Evolutionary conservation across 1,140 invertebrate species (phyloP).

Genomic region (Drosophila parvula): DNA sequence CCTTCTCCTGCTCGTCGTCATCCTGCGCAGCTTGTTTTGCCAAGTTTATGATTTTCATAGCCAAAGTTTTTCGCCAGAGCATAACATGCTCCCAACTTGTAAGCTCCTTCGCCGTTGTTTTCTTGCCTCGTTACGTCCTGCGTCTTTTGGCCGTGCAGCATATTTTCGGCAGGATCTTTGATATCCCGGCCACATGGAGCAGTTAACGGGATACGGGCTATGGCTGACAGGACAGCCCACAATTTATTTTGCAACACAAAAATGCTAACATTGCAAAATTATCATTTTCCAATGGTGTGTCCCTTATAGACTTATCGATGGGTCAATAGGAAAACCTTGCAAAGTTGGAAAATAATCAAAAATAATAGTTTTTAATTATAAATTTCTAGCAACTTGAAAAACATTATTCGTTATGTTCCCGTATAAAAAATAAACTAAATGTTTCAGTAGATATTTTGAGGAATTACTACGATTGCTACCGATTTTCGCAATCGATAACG

Average conservation of each 20-base stretch:
- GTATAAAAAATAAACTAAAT: background rate
- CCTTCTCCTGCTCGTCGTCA: conserved; percentile 7
- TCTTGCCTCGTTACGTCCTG: conserved; percentile 28
- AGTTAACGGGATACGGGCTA: conserved; percentile 38
- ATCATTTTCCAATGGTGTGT: conserved; percentile 21
- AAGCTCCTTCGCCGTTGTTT: conserved; percentile 59
- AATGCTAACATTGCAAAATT: conserved; percentile 12
- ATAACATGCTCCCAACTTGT: conserved; percentile 68
- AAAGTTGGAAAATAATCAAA: background rate
- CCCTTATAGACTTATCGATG: background rate
- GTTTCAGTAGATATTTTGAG: too few relatives aligned
- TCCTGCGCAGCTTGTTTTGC: conserved; percentile 59
- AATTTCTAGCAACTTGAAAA: background rate
- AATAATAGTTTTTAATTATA: background rate
- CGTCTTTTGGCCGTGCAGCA: conserved; percentile 19
- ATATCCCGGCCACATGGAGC: conserved; percentile 42
- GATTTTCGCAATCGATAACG: background rate
- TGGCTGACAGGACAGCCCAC: conserved; percentile 1
- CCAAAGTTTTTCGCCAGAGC: conserved; percentile 71
- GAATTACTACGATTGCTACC: background rate
- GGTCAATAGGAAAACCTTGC: background rate
- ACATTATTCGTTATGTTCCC: background rate
- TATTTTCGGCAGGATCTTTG: conserved; percentile 54
- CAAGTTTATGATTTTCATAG: conserved; percentile 82
- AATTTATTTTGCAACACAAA: background rate